Evolutionary conservation across 2,797 vertebrate genomes (phyloP).

Genomic region (Megaceryle alcyon): DNA sequence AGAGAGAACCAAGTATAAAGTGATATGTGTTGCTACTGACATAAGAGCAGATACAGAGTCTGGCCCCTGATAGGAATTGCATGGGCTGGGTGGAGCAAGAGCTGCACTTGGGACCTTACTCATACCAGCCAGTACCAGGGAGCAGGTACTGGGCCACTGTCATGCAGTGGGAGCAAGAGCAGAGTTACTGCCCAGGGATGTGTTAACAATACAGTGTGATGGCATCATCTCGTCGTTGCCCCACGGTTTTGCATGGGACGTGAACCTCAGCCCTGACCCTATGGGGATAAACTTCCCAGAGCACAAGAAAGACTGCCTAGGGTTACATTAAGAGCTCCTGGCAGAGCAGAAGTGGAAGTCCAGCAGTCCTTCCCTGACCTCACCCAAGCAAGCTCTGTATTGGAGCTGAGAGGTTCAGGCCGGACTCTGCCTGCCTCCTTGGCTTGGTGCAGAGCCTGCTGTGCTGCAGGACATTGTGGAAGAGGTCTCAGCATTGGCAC

Average conservation of each 20-base stretch:
- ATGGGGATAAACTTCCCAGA: background rate
- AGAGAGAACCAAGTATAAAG: background rate
- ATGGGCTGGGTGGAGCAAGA: background rate
- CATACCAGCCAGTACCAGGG: background rate
- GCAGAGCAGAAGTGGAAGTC: background rate
- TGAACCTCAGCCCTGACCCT: background rate
- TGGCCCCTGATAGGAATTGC: background rate
- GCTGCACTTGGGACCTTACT: background rate
- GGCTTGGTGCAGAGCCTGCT: background rate
- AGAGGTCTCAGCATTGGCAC: background rate
- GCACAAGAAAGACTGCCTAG: background rate
- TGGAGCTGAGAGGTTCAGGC: background rate
- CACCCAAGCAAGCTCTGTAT: background rate
- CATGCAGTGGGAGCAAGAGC: background rate
- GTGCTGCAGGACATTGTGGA: background rate
- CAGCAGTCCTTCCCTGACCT: background rate
- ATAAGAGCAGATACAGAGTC: background rate
- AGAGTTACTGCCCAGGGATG: background rate
- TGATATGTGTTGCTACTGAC: background rate
- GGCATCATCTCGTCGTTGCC: background rate
- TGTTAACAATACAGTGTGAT: rapidly evolving
- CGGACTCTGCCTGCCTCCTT: background rate
- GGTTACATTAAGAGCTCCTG: background rate
- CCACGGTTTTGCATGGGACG: background rate
- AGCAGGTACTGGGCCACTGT: background rate